These are phyloP conservation scores for Aspidapion aeneum DNA, from an alignment of 2,888 invertebrate genomes.

Conservation along the genomic window DNA sequence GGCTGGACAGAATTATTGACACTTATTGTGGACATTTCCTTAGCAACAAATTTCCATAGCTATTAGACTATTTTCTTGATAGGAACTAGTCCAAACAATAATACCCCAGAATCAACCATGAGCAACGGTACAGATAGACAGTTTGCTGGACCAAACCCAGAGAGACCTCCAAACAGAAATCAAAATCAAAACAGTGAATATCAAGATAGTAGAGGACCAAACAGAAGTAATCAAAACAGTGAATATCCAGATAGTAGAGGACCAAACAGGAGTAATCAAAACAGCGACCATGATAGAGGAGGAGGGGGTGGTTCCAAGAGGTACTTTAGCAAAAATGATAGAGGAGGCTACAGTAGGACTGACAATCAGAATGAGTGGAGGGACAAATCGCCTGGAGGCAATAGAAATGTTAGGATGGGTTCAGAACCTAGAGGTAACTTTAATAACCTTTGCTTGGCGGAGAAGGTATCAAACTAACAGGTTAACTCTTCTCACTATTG, in stretches of 20 bases:
- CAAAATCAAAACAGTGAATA: constrained; percentile 29
- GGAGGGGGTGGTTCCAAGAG: constrained; percentile 25
- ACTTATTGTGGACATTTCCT: too few relatives aligned
- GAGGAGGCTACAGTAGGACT: neutral
- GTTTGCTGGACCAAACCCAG: constrained; percentile 25
- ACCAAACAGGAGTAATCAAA: neutral
- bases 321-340: constrained; percentile 33
- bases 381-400: constrained; percentile 24
- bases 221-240: constrained; percentile 31
- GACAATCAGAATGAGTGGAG: constrained; percentile 39
- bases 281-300: neutral
- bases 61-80: too few relatives aligned
- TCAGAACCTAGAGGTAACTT: constrained; percentile 59
- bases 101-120: constrained; percentile 11
- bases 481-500: too few relatives aligned
- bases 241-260: constrained; percentile 26
- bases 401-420: constrained; percentile 53
- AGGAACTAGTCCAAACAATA: neutral
- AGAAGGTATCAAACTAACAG: too few relatives aligned
- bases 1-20: too few relatives aligned
- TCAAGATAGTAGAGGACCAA: constrained; percentile 24
- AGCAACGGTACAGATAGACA: constrained; percentile 22
- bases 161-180: constrained; percentile 27
- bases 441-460: too few relatives aligned
- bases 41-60: too few relatives aligned